phyloP scores from a whole-genome alignment of 2,113 vertebrate species.

The Hemiprocne comata region DNA sequence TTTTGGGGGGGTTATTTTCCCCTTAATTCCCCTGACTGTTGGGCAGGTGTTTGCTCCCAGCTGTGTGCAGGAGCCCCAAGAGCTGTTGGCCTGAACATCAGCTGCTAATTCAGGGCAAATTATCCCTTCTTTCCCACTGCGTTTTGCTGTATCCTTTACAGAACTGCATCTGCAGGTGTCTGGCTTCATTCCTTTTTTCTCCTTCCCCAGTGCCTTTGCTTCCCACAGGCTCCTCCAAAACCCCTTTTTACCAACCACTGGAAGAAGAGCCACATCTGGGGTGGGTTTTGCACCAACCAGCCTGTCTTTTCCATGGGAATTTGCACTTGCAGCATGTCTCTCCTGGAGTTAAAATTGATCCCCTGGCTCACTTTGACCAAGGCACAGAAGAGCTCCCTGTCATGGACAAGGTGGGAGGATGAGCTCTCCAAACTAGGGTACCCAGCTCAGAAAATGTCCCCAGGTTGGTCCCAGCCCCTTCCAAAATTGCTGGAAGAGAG shows the following conservation, averaged over 20 bases:
- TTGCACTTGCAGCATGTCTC: fast-evolving
- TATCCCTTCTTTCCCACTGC: neutral
- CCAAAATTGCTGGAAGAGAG: neutral
- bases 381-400: neutral
- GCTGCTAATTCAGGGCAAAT: neutral
- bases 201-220: neutral
- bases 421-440: neutral
- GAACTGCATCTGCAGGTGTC: neutral
- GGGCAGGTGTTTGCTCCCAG: neutral
- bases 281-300: neutral
- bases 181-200: neutral
- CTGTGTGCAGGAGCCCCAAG: neutral
- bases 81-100: neutral
- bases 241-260: fast-evolving
- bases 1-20: neutral
- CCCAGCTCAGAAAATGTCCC: neutral
- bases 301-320: neutral
- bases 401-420: neutral
- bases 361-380: neutral
- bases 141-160: neutral
- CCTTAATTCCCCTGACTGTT: neutral
- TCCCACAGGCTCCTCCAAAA: neutral
- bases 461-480: neutral
- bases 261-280: neutral
- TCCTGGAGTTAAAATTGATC: neutral